Conservation (phyloP, 2,113 vertebrate species). For the Perca fluviatilis region DNA sequence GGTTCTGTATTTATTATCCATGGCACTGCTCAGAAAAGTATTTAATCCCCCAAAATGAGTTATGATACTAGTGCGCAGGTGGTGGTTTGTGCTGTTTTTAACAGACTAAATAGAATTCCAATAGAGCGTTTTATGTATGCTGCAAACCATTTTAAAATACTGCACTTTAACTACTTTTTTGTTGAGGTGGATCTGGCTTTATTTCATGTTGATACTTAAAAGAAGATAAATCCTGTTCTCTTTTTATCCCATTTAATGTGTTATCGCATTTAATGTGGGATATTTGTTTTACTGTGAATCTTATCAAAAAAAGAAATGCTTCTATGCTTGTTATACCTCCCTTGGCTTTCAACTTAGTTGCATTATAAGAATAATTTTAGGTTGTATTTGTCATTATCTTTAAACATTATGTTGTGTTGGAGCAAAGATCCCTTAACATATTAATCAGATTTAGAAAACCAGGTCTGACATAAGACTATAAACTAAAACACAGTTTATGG, state of each 20-base stretch:
- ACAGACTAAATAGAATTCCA: conserved; percentile 14
- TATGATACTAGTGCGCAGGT: neutral
- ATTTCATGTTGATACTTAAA: neutral
- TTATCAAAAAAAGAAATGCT: conserved; percentile 19
- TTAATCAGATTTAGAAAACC: neutral
- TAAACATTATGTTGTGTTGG: neutral
- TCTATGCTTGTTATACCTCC: conserved; percentile 4
- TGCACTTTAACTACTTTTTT: conserved; percentile 73
- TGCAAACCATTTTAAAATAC: conserved; percentile 12
- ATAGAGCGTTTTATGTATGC: conserved; percentile 21
- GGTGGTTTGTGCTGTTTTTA: conserved; percentile 1
- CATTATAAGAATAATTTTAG: neutral
- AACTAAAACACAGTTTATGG: neutral
- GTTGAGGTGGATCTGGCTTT: conserved; percentile 22
- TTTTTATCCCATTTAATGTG: neutral
- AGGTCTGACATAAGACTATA: neutral
- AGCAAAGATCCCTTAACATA: neutral
- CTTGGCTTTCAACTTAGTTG: conserved; percentile 5
- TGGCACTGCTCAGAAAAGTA: conserved; percentile 4
- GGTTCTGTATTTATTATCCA: conserved; percentile 27
- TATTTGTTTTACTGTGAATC: conserved; percentile 63
- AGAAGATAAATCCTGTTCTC: neutral
- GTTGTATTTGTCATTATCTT: neutral
- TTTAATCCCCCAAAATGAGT: conserved; percentile 3
- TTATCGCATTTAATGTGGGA: neutral